Evolutionary conservation across 2,113 vertebrate species (phyloP), one percentile per base, ranked within the genome.

Genomic region (Cercocebus atys): DNA sequence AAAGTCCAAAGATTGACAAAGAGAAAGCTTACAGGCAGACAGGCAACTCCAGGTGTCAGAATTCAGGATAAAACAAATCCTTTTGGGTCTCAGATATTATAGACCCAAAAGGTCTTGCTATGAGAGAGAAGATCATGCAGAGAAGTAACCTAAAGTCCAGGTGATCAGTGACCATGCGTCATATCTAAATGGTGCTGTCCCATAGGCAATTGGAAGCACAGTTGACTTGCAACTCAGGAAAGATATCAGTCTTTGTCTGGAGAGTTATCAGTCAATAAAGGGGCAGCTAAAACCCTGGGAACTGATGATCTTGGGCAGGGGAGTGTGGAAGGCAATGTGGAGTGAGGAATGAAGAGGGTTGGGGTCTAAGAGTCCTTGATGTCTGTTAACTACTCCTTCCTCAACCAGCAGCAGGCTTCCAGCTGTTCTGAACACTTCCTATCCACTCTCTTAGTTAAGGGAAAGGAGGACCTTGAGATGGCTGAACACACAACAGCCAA

Each of bases 1-100:
- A 92, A 68, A 92, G 68, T 81, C 78, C 89, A 91, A 80, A 96
- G 38, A 72, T 25, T 75, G 22, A 30, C 66, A 79, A 84, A 27
- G n/a, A 93, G 75, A 38, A 94, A 76, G 47, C 23, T 73, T 64
- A 64, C 61, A 64, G 61, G 6, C 30, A 72, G 68, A 45, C 8
- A 83, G 59, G 23, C 22, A 72, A 73, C 43, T 88, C n/a, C 0
- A 88, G 22, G 8, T 76, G 9, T 59, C 35, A 85, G 25, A 84
- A 70, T 93, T 78, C 86, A 79, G 32, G 14, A 3, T 50, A 70
- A 89, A 89, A n/a, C 30, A 83, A 59, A 27, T 64, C 61, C 61
- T 64, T 64, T 32, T 30, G 25, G 12, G 61, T 64, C 27, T 64
- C 59, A 30, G 25, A 9, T 61, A 61, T 70, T 40, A 85, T 70